Evolutionary conservation across 2,888 invertebrate genomes (phyloP), one percentile per base, ranked within the genome.

Genomic region (Eristalinus aeneus): DNA sequence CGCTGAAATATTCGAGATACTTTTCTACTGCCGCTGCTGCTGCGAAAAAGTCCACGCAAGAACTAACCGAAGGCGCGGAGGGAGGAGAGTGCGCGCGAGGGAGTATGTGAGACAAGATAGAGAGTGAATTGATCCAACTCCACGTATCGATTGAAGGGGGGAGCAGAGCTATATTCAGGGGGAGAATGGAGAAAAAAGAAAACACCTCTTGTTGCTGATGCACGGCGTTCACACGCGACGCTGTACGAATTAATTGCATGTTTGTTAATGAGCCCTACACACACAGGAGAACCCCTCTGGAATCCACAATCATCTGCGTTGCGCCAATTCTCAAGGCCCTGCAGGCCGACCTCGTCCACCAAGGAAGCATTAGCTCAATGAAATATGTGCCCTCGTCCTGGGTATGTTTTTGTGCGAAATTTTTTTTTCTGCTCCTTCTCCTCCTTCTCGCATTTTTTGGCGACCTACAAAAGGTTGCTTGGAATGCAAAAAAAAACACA

Each of bases 221-320:
- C 77, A 68, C 68, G 73, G 46, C 67, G 46, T 68, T 76, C 61
- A 77, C 67, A 65, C 68, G 72, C 68, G 54, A 74, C 64, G 74
- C 58, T 56, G 79, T 58, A 23, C 64, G 58, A 81, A 85, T 85
- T 77, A 85, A 77, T 85, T 85, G 85, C 81, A 86, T 65, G 77
- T 73, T 74, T 69, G 73, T 77, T 86, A 86, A 81, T 82, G 81
- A 86, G 77, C 53, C 27, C 81, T 8, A 46, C 46, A n/a, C 46
- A 46, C 46, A 22, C 69, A 80, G 27, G 16, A 71, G 61, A 65
- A 79, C 61, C 61, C 67, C 84, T 80, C 80, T 75, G 72, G 80
- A 79, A 83, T 69, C 60, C 54, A 78, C 56, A 73, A 78, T n/a
- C 46, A 53, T 6, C 46, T 16, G 8, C 16, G n/a, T 8, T 16